A percentile compares a stretch with the other conserved stretches of the same genome.
These are phyloP conservation scores for Eulemur mongoz DNA, from an alignment of 2,797 vertebrate genomes.

Conservation along the genomic window DNA sequence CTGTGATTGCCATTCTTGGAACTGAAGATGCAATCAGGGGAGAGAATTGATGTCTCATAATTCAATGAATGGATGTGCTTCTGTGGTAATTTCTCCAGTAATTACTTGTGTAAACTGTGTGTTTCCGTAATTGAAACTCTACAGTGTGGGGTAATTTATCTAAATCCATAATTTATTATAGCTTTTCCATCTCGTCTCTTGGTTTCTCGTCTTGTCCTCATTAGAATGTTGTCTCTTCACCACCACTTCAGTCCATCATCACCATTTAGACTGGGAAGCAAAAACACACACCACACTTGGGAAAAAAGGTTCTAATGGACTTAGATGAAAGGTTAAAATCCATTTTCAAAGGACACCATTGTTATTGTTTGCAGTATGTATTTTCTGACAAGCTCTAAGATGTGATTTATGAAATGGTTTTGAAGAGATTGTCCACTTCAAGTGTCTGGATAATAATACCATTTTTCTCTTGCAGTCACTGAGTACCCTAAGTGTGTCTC, in stretches of 20 bases:
- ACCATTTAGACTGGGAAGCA: background rate
- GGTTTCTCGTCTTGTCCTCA: slow-evolving; percentile 59
- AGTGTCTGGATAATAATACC: slow-evolving; percentile 55
- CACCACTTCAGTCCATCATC: background rate
- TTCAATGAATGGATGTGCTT: slow-evolving; percentile 79
- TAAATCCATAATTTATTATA: slow-evolving; percentile 80
- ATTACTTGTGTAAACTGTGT: slow-evolving; percentile 80
- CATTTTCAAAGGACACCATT: slow-evolving; percentile 58
- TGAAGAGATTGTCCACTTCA: slow-evolving; percentile 55
- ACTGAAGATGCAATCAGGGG: slow-evolving; percentile 79
- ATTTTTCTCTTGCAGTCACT: slow-evolving; percentile 54
- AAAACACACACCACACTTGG: background rate
- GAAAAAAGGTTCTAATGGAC: background rate
- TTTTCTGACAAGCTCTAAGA: slow-evolving; percentile 55
- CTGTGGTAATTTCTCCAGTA: slow-evolving; percentile 74
- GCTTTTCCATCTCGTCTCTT: slow-evolving; percentile 64
- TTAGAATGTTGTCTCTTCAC: slow-evolving; percentile 2
- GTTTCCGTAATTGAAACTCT: slow-evolving; percentile 82
- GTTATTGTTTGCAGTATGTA: slow-evolving; percentile 27
- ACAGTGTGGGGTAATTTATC: slow-evolving; percentile 75
- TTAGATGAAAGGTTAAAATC: slow-evolving; percentile 40
- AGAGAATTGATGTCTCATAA: slow-evolving; percentile 78
- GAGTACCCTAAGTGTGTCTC: background rate
- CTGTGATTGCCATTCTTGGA: slow-evolving; percentile 77
- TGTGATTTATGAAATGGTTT: slow-evolving; percentile 68